Evolutionary conservation across 2,797 vertebrate species (phyloP), one percentile per base, ranked within the genome.

Genomic region (Karalla daura): DNA sequence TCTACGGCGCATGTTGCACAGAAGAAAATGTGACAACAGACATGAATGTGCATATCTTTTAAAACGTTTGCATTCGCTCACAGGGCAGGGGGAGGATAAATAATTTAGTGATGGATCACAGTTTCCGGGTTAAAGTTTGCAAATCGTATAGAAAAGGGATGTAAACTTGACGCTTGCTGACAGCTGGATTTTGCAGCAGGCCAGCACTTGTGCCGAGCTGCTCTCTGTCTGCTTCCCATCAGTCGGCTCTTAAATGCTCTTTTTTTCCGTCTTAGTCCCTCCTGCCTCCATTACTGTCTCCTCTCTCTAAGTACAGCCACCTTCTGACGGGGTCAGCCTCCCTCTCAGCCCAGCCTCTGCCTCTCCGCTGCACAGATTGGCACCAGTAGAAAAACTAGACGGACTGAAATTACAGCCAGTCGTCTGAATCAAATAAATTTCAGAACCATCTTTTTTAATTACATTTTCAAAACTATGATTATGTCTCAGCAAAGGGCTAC

Each of bases 321-420:
- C 47, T 56, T 45, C 36, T 60, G 78, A 74, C 74, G 46, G 32
- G 75, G 84, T 84, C 75, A 81, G 44, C 33, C n/a, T 68, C 63
- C 65, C 80, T 71, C 35, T 1, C 17, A 20, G 53, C n/a, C 20
- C 55, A 35, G 50, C 39, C 47, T 63, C 53, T 45, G 51, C 23
- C 27, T 25, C 28, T 45, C 33, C 39, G 37, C 60, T 20, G 61
- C 63, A 50, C 50, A 52, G 76, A 83, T 70, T 74, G 69, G 13
- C 2, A 12, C 39, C 44, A 67, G 12, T 55, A 54, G n/a, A n/a
- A 63, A 73, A 74, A 78, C 4, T 2, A 20, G 20, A 13, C 25
- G 28, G 49, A 46, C 11, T 60, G 4, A 73, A 85, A 78, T 70
- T 53, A 60, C 13, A 30, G 61, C 28, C 37, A 30, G 23, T 24